Base-by-base conservation (phyloP, 2,888 invertebrate genomes). In the Drosophila macrothrix region DNA sequence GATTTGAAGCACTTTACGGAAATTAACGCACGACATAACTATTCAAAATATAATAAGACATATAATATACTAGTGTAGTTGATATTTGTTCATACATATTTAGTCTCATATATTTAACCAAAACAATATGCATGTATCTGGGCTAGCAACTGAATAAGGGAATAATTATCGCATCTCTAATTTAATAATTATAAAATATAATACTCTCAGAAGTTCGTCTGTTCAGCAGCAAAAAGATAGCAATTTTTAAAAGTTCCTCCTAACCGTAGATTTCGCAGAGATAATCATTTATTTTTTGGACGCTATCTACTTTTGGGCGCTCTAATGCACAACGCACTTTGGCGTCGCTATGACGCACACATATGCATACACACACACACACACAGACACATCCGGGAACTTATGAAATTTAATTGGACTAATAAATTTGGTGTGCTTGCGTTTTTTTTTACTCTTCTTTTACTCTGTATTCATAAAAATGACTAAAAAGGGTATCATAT, bases 391-490 rank as follows among this genome's bases (percentile, higher is more conserved):
- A 64, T 59, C 60, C 69, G 69, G 54, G 64, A 90, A 87, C 74
- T 84, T 88, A 82, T 82, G 82, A 87, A 87, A 77, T 87, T 90
- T 90, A 90, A 87, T 87, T 87, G 84, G 76, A 74, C 76, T 82
- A 82, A 90, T 87, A 87, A 90, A 88, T 90, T 78, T 70, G 70
- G 70, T 72, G 58, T 52, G 73, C 66, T 55, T 55, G 55, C 61
- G 53, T 55, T 60, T 60, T 70, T 70, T 74, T 62, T 68, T 46
- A 25, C 64, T 58, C 46, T 73, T 62, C 74, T 71, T 74, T 62
- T 73, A 80, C 77, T 73, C 78, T 60, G 46, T 35, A 52, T 25
- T n/a, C 67, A 78, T 73, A 37, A 68, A 62, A 43, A 19, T 12
- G 1, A 5, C 25, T 22, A 46, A 52, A 43, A 35, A 43, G 67